phyloP scores from a whole-genome alignment of 2,797 vertebrate species.

The Ciconia nigra region DNA sequence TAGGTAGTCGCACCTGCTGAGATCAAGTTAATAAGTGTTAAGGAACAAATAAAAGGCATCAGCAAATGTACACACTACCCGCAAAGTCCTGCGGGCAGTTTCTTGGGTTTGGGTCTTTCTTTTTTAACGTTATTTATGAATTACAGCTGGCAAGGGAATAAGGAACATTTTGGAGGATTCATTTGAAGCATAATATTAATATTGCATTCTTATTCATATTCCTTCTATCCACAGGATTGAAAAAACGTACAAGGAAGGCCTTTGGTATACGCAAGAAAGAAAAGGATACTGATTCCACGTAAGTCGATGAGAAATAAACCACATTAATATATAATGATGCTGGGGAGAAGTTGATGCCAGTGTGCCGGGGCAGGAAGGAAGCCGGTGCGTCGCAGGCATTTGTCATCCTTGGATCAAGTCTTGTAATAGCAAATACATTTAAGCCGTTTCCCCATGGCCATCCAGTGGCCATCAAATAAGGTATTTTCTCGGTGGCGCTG shows the following conservation, averaged over 20 bases:
- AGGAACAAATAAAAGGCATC: neutral
- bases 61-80: rapidly evolving
- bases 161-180: neutral
- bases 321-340: rapidly evolving
- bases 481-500: rapidly evolving
- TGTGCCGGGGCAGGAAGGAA: neutral
- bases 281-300: conserved; percentile 94
- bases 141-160: rapidly evolving
- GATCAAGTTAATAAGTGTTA: neutral
- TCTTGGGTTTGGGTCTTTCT: neutral
- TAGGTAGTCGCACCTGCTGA: rapidly evolving
- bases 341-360: neutral
- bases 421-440: rapidly evolving
- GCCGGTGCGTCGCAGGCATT: rapidly evolving
- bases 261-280: conserved; percentile 98
- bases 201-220: neutral
- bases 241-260: conserved; percentile 96
- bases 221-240: conserved; percentile 83
- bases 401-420: rapidly evolving
- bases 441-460: neutral
- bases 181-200: neutral
- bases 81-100: neutral
- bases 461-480: rapidly evolving
- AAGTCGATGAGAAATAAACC: conserved; percentile 54
- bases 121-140: neutral